A percentile compares a stretch with the other conserved stretches of the same genome.
phyloP scores from a whole-genome alignment of 2,797 vertebrate genomes.

The Ptychadena robeensis region DNA sequence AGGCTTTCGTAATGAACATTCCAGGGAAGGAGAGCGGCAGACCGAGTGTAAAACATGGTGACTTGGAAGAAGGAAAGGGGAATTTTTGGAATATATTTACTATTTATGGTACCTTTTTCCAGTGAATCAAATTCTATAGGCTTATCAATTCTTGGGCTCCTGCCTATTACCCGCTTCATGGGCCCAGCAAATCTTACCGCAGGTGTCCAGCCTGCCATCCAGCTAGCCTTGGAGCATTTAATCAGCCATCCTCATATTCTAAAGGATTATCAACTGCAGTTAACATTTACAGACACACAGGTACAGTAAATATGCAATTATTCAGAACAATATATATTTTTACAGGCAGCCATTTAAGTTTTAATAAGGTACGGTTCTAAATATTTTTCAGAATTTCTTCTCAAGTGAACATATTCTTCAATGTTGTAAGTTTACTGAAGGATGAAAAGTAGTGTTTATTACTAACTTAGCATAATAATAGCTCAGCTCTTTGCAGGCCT shows the following conservation, averaged over 20 bases:
- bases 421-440: background rate
- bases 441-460: background rate
- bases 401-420: background rate
- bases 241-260: slow-evolving; percentile 66
- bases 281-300: slow-evolving; percentile 71
- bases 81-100: slow-evolving; percentile 61
- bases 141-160: slow-evolving; percentile 69
- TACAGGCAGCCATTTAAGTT: background rate
- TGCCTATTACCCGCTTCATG: slow-evolving; percentile 66
- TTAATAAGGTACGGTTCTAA: background rate
- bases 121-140: slow-evolving; percentile 62
- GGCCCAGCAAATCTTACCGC: slow-evolving; percentile 66
- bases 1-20: slow-evolving; percentile 66
- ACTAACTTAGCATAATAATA: background rate
- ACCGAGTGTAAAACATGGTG: slow-evolving; percentile 68
- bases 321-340: background rate
- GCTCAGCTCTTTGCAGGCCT: slow-evolving; percentile 15
- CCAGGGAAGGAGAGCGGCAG: slow-evolving; percentile 66
- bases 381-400: slow-evolving; percentile 8
- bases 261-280: slow-evolving; percentile 70
- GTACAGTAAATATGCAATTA: slow-evolving; percentile 62
- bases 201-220: slow-evolving; percentile 67
- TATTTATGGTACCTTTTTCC: slow-evolving; percentile 65
- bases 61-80: slow-evolving; percentile 67
- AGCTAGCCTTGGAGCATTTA: slow-evolving; percentile 71